Evolutionary conservation across 2,797 vertebrate species (phyloP).

Genomic region (Esox lucius): DNA sequence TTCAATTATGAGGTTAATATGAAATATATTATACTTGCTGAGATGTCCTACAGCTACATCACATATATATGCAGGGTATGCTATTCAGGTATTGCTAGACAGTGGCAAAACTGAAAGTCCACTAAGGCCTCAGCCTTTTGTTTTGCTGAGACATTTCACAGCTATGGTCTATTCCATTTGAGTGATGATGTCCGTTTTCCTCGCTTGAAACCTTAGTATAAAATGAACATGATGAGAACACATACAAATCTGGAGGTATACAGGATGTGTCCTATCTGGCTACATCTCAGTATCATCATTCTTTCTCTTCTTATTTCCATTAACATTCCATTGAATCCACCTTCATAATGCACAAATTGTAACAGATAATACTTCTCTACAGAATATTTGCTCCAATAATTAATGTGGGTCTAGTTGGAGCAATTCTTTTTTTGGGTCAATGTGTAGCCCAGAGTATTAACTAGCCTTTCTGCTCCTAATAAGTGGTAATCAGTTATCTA

Average conservation of each 20-base stretch:
- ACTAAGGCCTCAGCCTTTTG: constrained; percentile 81
- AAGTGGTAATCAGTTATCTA: too few species aligned
- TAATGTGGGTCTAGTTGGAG: too few species aligned
- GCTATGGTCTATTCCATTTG: constrained; percentile 34
- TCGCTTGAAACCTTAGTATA: constrained; percentile 44
- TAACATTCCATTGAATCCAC: background rate
- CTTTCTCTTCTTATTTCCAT: background rate
- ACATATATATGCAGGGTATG: background rate
- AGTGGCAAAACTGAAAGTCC: constrained; percentile 29
- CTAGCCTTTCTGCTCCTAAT: too few species aligned
- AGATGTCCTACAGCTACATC: background rate
- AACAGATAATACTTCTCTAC: too few species aligned
- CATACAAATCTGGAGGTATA: background rate
- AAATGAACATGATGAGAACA: constrained; percentile 16
- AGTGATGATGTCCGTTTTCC: constrained; percentile 55
- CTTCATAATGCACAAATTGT: background rate
- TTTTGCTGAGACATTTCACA: constrained; percentile 60
- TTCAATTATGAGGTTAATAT: constrained; percentile 44
- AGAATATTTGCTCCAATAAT: too few species aligned
- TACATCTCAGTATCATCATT: background rate
- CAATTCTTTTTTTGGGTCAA: too few species aligned
- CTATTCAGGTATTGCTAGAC: background rate
- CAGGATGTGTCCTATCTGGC: background rate
- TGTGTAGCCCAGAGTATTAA: too few species aligned
- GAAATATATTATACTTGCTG: background rate